A percentile compares a stretch with the other conserved stretches of the same genome.
phyloP scores from a whole-genome alignment of 37 sponge, comb jelly and placozoan genomes.

The Sycon ciliatum region DNA sequence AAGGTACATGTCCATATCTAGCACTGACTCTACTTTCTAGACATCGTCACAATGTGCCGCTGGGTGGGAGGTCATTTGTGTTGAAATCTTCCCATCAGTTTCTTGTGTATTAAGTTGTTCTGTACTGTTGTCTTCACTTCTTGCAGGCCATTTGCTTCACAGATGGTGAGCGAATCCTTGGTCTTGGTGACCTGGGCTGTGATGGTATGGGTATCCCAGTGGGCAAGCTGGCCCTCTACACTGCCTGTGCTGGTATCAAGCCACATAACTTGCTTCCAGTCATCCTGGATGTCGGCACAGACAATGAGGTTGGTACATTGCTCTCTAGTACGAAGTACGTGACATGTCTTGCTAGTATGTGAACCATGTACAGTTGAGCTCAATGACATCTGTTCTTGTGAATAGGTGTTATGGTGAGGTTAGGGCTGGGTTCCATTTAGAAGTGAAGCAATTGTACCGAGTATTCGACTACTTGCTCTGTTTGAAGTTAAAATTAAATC shows the following conservation, averaged over 20 bases:
- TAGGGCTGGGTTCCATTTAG: too few relatives aligned
- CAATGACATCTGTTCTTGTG: too few relatives aligned
- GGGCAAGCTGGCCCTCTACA: slow-evolving; percentile 31
- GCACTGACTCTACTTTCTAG: too few relatives aligned
- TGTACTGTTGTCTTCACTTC: background rate
- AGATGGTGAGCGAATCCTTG: slow-evolving; percentile 34
- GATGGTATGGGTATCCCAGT: slow-evolving; percentile 40
- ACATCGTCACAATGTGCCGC: too few relatives aligned
- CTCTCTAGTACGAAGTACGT: background rate
- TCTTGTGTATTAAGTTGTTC: background rate
- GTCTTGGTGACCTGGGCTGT: slow-evolving; percentile 36
- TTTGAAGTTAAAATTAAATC: too few relatives aligned
- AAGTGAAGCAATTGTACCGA: too few relatives aligned
- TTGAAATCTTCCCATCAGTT: too few relatives aligned
- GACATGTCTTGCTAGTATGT: background rate
- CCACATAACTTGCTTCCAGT: slow-evolving; percentile 30
- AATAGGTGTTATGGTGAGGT: too few relatives aligned
- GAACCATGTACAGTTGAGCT: too few relatives aligned
- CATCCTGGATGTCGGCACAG: slow-evolving; percentile 28
- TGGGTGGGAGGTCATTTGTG: too few relatives aligned
- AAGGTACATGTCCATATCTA: too few relatives aligned
- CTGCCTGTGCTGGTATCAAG: slow-evolving; percentile 34
- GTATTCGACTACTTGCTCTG: too few relatives aligned
- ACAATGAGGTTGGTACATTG: slow-evolving; percentile 28
- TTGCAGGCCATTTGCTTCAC: slow-evolving; percentile 33